Conservation (phyloP, 2,797 vertebrate genomes). For the Myotis planiceps region DNA sequence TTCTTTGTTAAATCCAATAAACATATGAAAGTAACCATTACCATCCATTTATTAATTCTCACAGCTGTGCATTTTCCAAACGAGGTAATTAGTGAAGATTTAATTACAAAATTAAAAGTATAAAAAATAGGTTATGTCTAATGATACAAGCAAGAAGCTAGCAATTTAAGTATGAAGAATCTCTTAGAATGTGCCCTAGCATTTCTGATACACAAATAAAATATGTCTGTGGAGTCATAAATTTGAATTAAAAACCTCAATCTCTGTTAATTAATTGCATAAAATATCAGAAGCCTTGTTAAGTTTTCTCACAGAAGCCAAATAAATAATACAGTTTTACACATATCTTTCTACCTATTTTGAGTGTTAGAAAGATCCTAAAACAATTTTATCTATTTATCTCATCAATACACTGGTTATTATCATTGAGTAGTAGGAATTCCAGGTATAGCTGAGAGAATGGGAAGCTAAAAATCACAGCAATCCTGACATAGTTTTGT, state of each 20-base stretch:
- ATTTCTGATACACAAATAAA: constrained; percentile 27
- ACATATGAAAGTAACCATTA: neutral
- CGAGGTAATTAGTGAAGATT: neutral
- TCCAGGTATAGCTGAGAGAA: neutral
- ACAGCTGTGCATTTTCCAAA: constrained; percentile 29
- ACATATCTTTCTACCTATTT: neutral
- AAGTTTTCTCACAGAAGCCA: neutral
- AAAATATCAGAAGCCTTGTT: neutral
- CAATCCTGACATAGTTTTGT: neutral
- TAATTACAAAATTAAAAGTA: neutral
- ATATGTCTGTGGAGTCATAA: neutral
- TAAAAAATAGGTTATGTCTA: neutral
- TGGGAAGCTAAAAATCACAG: neutral
- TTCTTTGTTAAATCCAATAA: neutral
- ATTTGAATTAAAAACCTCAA: neutral
- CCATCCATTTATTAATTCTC: neutral
- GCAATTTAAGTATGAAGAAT: neutral
- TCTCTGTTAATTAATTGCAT: neutral
- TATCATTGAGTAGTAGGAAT: neutral
- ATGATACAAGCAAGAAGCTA: neutral
- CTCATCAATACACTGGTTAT: neutral
- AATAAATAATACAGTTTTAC: neutral
- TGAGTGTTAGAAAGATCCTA: neutral
- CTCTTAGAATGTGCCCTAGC: neutral
- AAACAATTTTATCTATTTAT: neutral